Conservation (phyloP, 2,888 invertebrate genomes). For the Coecobrya sp. region DNA sequence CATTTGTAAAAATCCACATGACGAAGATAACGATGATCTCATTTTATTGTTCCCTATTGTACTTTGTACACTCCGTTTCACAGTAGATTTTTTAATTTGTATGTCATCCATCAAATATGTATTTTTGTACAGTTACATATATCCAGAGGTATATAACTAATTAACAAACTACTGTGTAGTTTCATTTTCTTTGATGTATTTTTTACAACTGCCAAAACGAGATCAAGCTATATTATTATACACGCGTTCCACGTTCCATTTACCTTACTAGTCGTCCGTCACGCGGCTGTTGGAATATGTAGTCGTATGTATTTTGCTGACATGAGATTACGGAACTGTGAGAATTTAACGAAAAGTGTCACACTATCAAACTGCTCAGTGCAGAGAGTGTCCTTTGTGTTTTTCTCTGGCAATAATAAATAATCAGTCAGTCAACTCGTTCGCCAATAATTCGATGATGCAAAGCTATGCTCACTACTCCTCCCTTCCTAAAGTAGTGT, state of each 20-base stretch:
- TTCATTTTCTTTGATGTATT: constrained; percentile 8
- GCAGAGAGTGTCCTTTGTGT: too few species aligned
- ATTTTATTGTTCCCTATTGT: neutral
- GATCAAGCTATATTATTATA: neutral
- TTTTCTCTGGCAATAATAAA: too few species aligned
- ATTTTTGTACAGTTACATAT: too few species aligned
- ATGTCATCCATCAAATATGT: too few species aligned
- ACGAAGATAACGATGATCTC: neutral
- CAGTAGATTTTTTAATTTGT: neutral
- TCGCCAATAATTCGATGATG: too few species aligned
- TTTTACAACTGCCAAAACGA: neutral
- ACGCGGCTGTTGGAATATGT: neutral
- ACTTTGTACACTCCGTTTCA: neutral
- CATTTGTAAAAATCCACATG: neutral
- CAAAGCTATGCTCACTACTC: too few species aligned
- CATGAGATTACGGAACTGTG: neutral
- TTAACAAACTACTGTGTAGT: neutral
- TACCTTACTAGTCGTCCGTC: too few species aligned
- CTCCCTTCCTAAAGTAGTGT: too few species aligned
- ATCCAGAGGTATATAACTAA: too few species aligned
- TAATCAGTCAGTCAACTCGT: too few species aligned
- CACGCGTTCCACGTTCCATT: too few species aligned
- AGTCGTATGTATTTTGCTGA: too few species aligned
- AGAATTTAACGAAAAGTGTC: neutral
- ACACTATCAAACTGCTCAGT: neutral